phyloP scores from a whole-genome alignment of 2,113 vertebrate species.

The Pongo pygmaeus region DNA sequence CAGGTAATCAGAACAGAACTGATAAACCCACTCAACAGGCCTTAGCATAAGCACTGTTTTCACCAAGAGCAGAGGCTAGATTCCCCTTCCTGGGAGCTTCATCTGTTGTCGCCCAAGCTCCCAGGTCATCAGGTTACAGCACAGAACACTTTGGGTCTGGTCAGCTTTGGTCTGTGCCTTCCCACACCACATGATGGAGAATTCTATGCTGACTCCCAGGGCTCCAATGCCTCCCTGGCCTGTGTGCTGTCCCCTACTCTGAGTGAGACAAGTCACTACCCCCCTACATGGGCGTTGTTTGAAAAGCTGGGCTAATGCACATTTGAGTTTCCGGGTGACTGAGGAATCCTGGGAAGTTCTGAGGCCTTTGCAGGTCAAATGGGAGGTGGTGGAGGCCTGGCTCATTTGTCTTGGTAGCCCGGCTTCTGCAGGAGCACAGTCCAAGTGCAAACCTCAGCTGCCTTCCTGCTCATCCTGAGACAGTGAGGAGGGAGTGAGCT shows the following conservation, averaged over 20 bases:
- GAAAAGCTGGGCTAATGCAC: background rate
- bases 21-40: background rate
- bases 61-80: background rate
- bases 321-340: background rate
- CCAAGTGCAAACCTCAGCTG: background rate
- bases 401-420: background rate
- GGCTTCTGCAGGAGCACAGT: background rate
- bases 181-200: background rate
- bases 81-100: background rate
- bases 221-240: background rate
- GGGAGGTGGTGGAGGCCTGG: background rate
- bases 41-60: background rate
- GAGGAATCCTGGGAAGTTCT: background rate
- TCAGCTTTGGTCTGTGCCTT: background rate
- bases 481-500: background rate
- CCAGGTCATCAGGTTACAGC: background rate
- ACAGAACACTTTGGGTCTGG: background rate
- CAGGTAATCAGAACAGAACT: background rate
- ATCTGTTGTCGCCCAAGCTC: background rate
- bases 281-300: background rate
- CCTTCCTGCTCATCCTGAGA: background rate
- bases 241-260: background rate
- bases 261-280: too few relatives aligned
- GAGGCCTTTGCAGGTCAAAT: background rate
- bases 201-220: background rate